Evolutionary conservation across 2,797 vertebrate species (phyloP), one percentile per base, ranked within the genome.

Genomic region (Labeo calbasu): DNA sequence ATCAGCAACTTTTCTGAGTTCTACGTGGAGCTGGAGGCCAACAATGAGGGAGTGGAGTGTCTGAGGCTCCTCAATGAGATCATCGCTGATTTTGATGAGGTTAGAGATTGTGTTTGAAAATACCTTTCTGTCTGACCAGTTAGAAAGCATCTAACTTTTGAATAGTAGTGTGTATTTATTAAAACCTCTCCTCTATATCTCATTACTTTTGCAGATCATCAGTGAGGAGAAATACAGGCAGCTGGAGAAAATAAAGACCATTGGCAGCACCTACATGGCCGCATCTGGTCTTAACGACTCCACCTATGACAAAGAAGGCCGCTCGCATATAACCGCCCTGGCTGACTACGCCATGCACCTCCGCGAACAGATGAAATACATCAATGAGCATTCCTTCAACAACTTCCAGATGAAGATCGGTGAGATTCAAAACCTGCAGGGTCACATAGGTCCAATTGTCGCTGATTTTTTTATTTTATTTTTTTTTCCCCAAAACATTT

Each of bases 341-440:
- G 97, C 97, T 0, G 97, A 99, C 94, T 99, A 98, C 1, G 96
- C 97, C 92, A 99, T 98, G 97, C 94, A 96, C 79, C 97, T 98
- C 75, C 96, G 97, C 92, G 97, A 98, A 88, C 97, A 99, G 93
- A 99, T 99, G 97, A 97, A 97, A 87, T 96, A 98, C 92, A 98
- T 98, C 92, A 98, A 98, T 0, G 97, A 98, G 92, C 97, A 99
- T 92, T 98, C 97, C 91, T 98, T 98, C 95, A 99, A 99, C 94
- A 99, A 98, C 90, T 99, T 99, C 95, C 97, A 98, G 94, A 98
- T 99, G 97, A 99, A 99, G 93, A 99, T 99, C 0, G 97, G 97
- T 98, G 72, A 92, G 93, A 9, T 13, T 14, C 23, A 73, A 68
- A 66, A n/a, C 12, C 23, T 46, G 7, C n/a, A n/a, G 11, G 55